Evolutionary conservation across 2,888 invertebrate genomes (phyloP), one percentile per base, ranked within the genome.

Genomic region (Nasonovia ribisnigri): DNA sequence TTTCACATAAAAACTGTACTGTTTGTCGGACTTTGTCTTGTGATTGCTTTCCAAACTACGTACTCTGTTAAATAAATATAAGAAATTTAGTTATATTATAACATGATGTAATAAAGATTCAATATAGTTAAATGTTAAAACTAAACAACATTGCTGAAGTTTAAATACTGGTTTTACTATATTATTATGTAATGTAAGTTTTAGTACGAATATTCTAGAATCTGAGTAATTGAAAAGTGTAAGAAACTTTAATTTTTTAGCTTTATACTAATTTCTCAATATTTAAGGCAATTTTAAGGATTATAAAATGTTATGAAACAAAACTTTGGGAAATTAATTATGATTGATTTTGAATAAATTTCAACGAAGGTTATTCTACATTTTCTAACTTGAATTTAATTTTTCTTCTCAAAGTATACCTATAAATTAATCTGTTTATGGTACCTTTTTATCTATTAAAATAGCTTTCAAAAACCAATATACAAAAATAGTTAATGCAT

Each of bases 281-380:
- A 48, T 29, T 48, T 67, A 24, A n/a, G 11, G 11, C 42, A 84
- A 51, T 29, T 89, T 0, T 51, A 36, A 10, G 26, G 42, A 90
- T 51, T 24, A 51, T 26, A 84, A 90, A 84, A 36, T 24, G 42
- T 51, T 24, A 51, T 29, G n/a, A 67, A 67, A 57, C 26, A 57
- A 51, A 84, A 48, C 36, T 51, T 29, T 10, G 26, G 51, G 16
- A 36, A 84, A 84, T 16, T 26, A 90, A 84, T 90, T 16, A 26
- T 51, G 46, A 90, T 51, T 84, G 90, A 51, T 90, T 90, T 77
- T 26, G 8, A 77, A 90, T 36, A 48, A 20, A 48, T 48, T 36
- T 48, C 26, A 26, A 77, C 8, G 4, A 48, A 42, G 11, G 36
- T 77, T 51, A 67, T 36, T 16, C 36, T 29, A n/a, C 36, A 36